Base-by-base conservation (phyloP, 1,140 invertebrate species). In the Ceratosolen fusciceps region DNA sequence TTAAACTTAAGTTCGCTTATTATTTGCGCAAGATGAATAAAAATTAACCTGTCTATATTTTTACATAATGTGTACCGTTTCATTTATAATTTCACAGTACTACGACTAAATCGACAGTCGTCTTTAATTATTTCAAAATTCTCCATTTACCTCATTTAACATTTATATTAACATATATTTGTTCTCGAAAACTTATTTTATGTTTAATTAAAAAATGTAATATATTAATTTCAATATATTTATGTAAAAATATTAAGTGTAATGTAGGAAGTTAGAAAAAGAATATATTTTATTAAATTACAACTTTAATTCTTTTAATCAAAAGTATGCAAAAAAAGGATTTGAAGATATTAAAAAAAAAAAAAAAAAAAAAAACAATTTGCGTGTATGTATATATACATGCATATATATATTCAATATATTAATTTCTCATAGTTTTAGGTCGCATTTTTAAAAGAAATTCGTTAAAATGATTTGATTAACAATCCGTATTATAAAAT, bases 1-100 rank as follows among this genome's bases (percentile, higher is more conserved):
- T 79, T 87, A 80, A 70, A 70, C 88, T 86, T 89, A 89, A 84
- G 83, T 77, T 80, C 37, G 62, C 26, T 65, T 12, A 74, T 58
- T 2, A 74, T 58, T 79, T 73, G 29, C 14, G 19, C 37, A 65
- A 74, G 24, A 68, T 29, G 14, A 52, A 34, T 60, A 26, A 80
- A 75, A 34, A 29, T 75, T 70, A 82, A 31, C 84, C 83, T 82
- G 83, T 83, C 84, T 82, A 82, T 79, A 77, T 83, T n/a, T n/a
- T n/a, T 83, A 21, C 68, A 81, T 83, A 78, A 70, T 80, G 74
- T 82, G 68, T 81, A 56, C 74, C 74, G 71, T 76, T 81, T 81
- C 75, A 75, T 76, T 77, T 82, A 83, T 56, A 31, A 56, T 73
- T 9, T 24, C 68, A 21, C 56, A 24, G 10, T 24, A 62, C 52